A percentile compares a stretch with the other conserved stretches of the same genome.
These are phyloP conservation scores for Toxotes chatareus DNA, from an alignment of 2,113 vertebrate genomes.

Conservation along the genomic window DNA sequence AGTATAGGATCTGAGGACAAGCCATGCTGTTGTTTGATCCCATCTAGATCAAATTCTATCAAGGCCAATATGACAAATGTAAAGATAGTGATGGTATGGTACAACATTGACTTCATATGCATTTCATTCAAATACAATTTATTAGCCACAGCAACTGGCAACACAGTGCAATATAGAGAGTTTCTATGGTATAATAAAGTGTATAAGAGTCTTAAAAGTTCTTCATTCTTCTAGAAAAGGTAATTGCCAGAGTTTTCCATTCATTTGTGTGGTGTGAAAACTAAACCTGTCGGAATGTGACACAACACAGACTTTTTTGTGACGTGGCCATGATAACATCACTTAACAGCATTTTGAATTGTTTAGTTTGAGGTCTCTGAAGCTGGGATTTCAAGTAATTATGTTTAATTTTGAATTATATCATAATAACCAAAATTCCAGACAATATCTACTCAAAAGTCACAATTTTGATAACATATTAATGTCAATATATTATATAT, in stretches of 20 bases:
- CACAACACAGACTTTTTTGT: not conserved
- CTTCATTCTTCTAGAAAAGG: not conserved
- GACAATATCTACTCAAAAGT: not conserved
- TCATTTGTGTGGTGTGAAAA: not conserved
- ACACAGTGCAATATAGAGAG: no score
- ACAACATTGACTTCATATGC: not conserved
- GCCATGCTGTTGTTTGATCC: not conserved
- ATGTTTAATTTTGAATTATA: not conserved
- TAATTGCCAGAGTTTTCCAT: not conserved
- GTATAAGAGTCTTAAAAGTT: not conserved
- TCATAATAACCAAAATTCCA: not conserved
- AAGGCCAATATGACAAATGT: not conserved
- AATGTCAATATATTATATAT: not conserved
- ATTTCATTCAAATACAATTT: not conserved
- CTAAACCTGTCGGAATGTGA: not conserved
- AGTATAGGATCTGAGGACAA: not conserved
- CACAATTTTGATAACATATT: not conserved
- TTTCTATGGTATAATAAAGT: no score
- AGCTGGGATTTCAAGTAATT: no score
- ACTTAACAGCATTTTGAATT: not conserved
- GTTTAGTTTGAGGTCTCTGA: no score
- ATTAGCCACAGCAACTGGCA: not conserved
- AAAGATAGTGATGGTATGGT: not conserved
- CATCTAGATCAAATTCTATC: not conserved
- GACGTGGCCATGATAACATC: not conserved